Base-by-base conservation (phyloP, 2,888 invertebrate genomes). In the Limnephilus auricula region DNA sequence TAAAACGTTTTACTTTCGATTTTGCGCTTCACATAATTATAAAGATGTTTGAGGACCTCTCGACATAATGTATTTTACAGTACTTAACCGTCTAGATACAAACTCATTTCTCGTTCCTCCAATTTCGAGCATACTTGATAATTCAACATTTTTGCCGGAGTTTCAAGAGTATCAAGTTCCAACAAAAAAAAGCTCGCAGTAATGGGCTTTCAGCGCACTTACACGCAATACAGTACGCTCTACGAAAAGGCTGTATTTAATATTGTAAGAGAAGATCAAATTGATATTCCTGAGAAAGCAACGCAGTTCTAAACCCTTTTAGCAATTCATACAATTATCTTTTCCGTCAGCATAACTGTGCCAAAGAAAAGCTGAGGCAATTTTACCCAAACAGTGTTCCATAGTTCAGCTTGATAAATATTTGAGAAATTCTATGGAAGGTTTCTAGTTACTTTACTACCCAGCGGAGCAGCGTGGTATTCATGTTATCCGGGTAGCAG, bases 401-500 rank as follows among this genome's bases (percentile, higher is more conserved):
- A 32, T 80, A 30, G 30, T 9, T 79, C 79, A 32, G 5, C 32
- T 80, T 32, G 32, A 80, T 80, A 80, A 80, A 80, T 80, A 80
- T 80, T 80, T 80, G 31, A 18, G 31, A 31, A 80, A 18, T 65
- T 65, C 80, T 30, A 13, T 80, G 4, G 31, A 80, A 32, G 32
- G 80, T 84, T 84, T 84, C 65, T 65, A 65, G 65, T 65, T 65
- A 65, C 13, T 84, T 34, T 30, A 30, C 40, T 85, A 40, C 65
- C 79, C 78, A 31, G 12, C 40, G 40, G 40, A 40, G 40, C 45
- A 3, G 45, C 1, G 30, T 34, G n/a, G 34, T 3, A 78, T 88
- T 88, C 32, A 79, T 88, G 87, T 37, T 88, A 32, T 9, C 78
- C 78, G 65, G 87, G 78, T 78, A 88, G 12, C 87, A 65, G 78